Percentiles rank a stretch among this genome's conserved stretches.
phyloP scores from a whole-genome alignment of 2,888 invertebrate genomes.

The Melangyna quadrimaculata region DNA sequence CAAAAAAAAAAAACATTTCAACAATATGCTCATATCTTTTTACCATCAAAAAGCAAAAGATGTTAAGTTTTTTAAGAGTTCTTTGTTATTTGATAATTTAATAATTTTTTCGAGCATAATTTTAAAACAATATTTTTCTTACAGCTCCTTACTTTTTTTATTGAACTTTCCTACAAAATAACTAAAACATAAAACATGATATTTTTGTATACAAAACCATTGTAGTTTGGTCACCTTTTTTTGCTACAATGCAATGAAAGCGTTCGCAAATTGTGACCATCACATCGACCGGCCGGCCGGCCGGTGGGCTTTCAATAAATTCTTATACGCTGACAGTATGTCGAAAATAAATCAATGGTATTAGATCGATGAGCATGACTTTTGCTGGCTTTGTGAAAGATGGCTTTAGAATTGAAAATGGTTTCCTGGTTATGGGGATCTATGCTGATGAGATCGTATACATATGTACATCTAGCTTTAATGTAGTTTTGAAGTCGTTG shows the following conservation, averaged over 20 bases:
- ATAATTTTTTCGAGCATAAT: too few species aligned
- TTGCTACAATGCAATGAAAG: background rate
- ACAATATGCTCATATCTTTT: too few species aligned
- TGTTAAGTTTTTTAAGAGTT: too few species aligned
- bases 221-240: background rate
- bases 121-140: too few species aligned
- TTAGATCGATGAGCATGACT: constrained; percentile 59
- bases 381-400: constrained; percentile 27
- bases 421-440: constrained; percentile 53
- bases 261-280: constrained; percentile 30
- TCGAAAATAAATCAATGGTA: constrained; percentile 69
- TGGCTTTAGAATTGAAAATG: constrained; percentile 61
- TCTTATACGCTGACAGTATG: constrained; percentile 64
- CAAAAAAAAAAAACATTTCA: too few species aligned
- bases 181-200: too few species aligned
- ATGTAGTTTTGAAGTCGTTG: background rate
- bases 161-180: too few species aligned
- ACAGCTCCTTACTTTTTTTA: too few species aligned
- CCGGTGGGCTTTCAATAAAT: constrained; percentile 65
- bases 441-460: constrained; percentile 10
- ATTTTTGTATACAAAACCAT: too few species aligned
- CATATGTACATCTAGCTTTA: too few species aligned
- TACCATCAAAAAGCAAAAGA: too few species aligned
- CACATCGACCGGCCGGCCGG: constrained; percentile 46
- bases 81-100: too few species aligned